A percentile compares a stretch with the other conserved stretches of the same genome.
These are phyloP conservation scores for Calameuta pallipes DNA, from an alignment of 2,888 invertebrate species.

Conservation along the genomic window DNA sequence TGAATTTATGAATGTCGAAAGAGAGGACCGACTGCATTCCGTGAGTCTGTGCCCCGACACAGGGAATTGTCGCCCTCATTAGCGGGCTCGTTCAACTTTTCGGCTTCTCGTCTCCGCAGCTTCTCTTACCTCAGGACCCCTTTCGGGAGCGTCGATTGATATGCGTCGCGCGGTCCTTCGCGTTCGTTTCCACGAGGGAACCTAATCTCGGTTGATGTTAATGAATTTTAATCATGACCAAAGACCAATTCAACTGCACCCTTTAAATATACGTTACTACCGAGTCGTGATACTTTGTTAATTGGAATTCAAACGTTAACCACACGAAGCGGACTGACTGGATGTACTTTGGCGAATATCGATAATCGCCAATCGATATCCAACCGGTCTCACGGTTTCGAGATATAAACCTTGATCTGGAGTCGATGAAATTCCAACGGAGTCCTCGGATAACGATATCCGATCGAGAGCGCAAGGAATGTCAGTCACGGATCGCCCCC, in stretches of 20 bases:
- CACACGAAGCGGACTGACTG: too few species aligned
- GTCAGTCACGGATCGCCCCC: background rate
- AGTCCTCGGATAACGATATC: too few species aligned
- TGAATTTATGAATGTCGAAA: constrained; percentile 60
- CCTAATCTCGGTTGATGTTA: constrained; percentile 51
- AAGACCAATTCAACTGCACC: too few species aligned
- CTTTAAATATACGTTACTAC: too few species aligned
- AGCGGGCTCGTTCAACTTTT: constrained; percentile 44
- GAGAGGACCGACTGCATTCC: constrained; percentile 57
- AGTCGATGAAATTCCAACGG: too few species aligned
- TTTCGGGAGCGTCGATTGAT: constrained; percentile 50
- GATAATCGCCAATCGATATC: background rate
- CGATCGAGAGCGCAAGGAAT: too few species aligned
- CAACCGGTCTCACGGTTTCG: too few species aligned
- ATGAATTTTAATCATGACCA: constrained; percentile 56
- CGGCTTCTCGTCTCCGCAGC: constrained; percentile 19
- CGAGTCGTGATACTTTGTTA: too few species aligned
- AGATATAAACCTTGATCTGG: too few species aligned
- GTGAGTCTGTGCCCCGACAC: constrained; percentile 57
- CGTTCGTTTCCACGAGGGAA: constrained; percentile 57
- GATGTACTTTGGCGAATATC: background rate
- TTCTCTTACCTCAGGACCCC: constrained; percentile 2
- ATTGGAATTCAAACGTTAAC: too few species aligned
- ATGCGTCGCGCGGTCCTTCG: constrained; percentile 55
- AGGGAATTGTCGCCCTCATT: constrained; percentile 63